Evolutionary conservation across 2,113 vertebrate species (phyloP).

Genomic region (Lipophrys pholis): DNA sequence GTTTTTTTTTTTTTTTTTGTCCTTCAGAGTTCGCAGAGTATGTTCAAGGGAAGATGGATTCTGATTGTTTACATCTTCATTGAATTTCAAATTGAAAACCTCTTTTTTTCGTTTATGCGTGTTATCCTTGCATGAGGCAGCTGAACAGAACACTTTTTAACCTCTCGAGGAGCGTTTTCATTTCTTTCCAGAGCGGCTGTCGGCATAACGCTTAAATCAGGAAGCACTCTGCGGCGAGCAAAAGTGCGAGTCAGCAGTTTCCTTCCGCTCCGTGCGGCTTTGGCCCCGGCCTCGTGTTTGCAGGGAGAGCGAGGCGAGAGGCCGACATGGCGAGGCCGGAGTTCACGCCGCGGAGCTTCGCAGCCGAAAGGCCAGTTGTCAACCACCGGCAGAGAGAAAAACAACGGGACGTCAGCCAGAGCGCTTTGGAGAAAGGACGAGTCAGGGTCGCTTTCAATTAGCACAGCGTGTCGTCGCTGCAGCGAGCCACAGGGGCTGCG

Average conservation of each 20-base stretch:
- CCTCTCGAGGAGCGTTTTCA: neutral
- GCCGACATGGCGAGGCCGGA: slow-evolving; percentile 36
- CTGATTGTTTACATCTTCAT: slow-evolving; percentile 35
- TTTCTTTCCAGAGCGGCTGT: slow-evolving; percentile 11
- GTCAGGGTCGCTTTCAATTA: slow-evolving; percentile 80
- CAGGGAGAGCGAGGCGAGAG: slow-evolving; percentile 25
- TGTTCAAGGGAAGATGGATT: slow-evolving; percentile 11
- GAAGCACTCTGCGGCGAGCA: neutral
- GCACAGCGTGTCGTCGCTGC: slow-evolving; percentile 62
- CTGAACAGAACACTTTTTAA: neutral
- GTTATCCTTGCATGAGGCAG: neutral
- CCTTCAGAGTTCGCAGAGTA: slow-evolving; percentile 50
- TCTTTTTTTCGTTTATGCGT: slow-evolving; percentile 32
- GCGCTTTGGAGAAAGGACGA: slow-evolving; percentile 67
- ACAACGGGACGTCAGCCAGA: slow-evolving; percentile 60
- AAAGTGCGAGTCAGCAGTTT: slow-evolving; percentile 47
- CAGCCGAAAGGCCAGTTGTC: slow-evolving; percentile 78
- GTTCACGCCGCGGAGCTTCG: slow-evolving; percentile 47
- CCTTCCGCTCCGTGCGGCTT: slow-evolving; percentile 17
- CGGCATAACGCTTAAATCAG: neutral
- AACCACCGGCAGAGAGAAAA: slow-evolving; percentile 56
- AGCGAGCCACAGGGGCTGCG: slow-evolving; percentile 33
- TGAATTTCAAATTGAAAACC: slow-evolving; percentile 45
- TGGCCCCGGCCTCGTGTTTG: slow-evolving; percentile 37
- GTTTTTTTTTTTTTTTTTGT: slow-evolving; percentile 44